Percentiles rank a stretch among this genome's conserved stretches.
These are phyloP conservation scores for Hyperoplus lanceolatus DNA, from an alignment of 2,797 vertebrate species.

Conservation along the genomic window DNA sequence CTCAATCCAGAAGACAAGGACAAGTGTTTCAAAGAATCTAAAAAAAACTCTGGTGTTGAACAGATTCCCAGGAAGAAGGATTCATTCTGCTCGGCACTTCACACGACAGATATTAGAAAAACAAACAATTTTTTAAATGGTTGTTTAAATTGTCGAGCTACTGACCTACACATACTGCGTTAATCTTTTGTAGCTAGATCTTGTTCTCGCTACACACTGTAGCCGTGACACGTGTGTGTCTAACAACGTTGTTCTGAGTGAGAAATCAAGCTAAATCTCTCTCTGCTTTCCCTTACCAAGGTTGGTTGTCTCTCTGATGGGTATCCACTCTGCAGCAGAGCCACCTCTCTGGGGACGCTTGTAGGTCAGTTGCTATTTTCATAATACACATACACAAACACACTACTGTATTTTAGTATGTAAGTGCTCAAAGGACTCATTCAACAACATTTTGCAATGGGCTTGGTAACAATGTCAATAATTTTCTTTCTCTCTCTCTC, in stretches of 20 bases:
- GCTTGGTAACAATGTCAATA: slow-evolving; percentile 22
- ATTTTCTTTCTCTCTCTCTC: not conserved
- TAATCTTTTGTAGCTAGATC: slow-evolving; percentile 6
- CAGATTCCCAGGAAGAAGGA: not conserved
- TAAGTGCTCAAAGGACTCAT: slow-evolving; percentile 13
- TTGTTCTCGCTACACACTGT: slow-evolving; percentile 6
- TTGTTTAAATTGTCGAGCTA: slow-evolving; percentile 7
- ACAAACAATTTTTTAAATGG: not conserved
- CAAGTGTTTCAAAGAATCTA: slow-evolving; percentile 12
- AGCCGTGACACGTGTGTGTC: slow-evolving; percentile 10
- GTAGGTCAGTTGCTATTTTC: slow-evolving; percentile 82
- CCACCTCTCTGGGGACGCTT: slow-evolving; percentile 67
- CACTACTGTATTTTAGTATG: slow-evolving; percentile 14
- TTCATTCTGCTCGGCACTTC: slow-evolving; percentile 6
- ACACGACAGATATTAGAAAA: slow-evolving; percentile 1
- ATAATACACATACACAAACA: slow-evolving; percentile 26
- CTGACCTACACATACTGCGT: not conserved
- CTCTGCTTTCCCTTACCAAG: slow-evolving; percentile 55
- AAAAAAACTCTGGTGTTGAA: not conserved
- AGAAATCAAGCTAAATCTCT: slow-evolving; percentile 40
- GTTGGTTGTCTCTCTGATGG: slow-evolving; percentile 69
- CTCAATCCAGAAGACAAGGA: slow-evolving; percentile 28
- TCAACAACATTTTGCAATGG: slow-evolving; percentile 18
- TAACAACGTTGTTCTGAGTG: slow-evolving; percentile 15
- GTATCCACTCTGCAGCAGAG: slow-evolving; percentile 63